phyloP scores from a whole-genome alignment of 1,140 invertebrate genomes.

The Euwallacea similis region DNA sequence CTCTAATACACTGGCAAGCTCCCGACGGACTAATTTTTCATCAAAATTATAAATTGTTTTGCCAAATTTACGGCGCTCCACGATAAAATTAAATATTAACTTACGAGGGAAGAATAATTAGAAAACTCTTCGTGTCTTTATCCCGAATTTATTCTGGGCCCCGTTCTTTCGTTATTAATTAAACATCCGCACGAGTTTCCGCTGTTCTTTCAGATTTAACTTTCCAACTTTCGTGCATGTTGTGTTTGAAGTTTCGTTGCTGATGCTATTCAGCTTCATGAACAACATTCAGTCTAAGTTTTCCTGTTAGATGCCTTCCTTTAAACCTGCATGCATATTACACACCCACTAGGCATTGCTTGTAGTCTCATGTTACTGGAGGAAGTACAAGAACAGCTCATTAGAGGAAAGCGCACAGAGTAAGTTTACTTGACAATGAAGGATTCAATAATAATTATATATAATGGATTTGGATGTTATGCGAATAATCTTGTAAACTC shows the following conservation, averaged over 20 bases:
- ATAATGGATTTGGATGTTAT: too few species aligned
- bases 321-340: too few species aligned
- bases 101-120: slow-evolving; percentile 52
- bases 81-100: slow-evolving; percentile 54
- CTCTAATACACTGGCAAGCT: slow-evolving; percentile 8
- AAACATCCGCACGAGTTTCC: slow-evolving; percentile 44
- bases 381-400: too few species aligned
- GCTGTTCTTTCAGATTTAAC: slow-evolving; percentile 7
- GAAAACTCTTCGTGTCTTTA: slow-evolving; percentile 46
- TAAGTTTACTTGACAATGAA: too few species aligned
- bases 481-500: too few species aligned
- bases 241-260: background rate
- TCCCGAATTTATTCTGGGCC: slow-evolving; percentile 46
- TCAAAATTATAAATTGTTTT: slow-evolving; percentile 52
- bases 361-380: too few species aligned
- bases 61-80: slow-evolving; percentile 47
- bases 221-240: background rate
- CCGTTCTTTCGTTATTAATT: slow-evolving; percentile 52
- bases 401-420: too few species aligned
- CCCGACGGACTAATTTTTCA: slow-evolving; percentile 47
- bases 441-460: too few species aligned
- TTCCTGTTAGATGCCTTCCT: too few species aligned
- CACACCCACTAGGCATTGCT: too few species aligned
- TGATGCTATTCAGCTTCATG: background rate
- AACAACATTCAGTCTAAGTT: background rate